Evolutionary conservation across 2,888 invertebrate species (phyloP).

Genomic region (Lathronympha strigana): DNA sequence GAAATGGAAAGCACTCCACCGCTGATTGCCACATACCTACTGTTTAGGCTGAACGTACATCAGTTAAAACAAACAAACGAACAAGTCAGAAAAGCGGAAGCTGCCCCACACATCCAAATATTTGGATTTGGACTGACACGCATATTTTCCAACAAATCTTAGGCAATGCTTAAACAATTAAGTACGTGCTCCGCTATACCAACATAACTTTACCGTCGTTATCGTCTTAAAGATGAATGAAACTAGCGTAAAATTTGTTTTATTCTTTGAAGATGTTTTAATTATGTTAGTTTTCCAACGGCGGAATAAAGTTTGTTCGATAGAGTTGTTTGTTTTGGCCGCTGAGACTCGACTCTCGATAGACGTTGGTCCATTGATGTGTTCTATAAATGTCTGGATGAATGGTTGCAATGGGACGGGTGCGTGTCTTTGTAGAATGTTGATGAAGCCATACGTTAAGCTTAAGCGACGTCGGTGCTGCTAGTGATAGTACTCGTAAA

Average conservation of each 20-base stretch:
- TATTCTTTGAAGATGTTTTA: background rate
- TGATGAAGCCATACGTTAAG: slow-evolving; percentile 17
- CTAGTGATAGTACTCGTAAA: background rate
- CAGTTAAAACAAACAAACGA: slow-evolving; percentile 5
- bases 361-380: slow-evolving; percentile 11
- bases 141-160: slow-evolving; percentile 33
- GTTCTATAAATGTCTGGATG: slow-evolving; percentile 25
- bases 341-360: slow-evolving; percentile 11
- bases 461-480: background rate
- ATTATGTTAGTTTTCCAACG: slow-evolving; percentile 1
- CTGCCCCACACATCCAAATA: slow-evolving; percentile 33
- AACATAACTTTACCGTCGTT: slow-evolving; percentile 16
- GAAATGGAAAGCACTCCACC: too few species aligned
- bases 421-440: slow-evolving; percentile 4
- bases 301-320: slow-evolving; percentile 9
- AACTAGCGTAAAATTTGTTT: background rate
- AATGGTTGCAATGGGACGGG: slow-evolving; percentile 14
- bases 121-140: slow-evolving; percentile 33
- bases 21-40: background rate
- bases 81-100: slow-evolving; percentile 25
- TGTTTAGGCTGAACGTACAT: background rate
- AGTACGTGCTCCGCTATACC: slow-evolving; percentile 11
- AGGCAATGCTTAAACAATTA: slow-evolving; percentile 31
- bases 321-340: slow-evolving; percentile 35
- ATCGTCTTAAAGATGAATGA: background rate